Evolutionary conservation across 2,797 vertebrate genomes (phyloP).

Genomic region (Propithecus deckenii): DNA sequence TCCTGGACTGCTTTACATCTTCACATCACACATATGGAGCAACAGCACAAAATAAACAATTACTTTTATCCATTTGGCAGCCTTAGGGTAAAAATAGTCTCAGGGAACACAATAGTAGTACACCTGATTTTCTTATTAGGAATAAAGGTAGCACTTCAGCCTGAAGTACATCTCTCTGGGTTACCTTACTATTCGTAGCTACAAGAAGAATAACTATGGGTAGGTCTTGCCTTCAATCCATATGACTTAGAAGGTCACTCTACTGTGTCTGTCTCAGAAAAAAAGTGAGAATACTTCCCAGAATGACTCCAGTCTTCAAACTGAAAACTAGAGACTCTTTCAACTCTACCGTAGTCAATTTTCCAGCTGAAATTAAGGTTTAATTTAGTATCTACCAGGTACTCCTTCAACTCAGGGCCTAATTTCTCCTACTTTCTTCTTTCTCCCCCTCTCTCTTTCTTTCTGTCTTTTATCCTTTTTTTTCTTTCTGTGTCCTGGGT

Average conservation of each 20-base stretch:
- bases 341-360: neutral
- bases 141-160: neutral
- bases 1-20: neutral
- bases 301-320: neutral
- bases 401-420: neutral
- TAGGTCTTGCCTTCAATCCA: neutral
- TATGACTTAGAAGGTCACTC: neutral
- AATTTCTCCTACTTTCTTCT: neutral
- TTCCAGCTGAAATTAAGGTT: neutral
- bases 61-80: neutral
- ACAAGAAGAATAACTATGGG: neutral
- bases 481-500: neutral
- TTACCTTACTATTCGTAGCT: neutral
- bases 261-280: neutral
- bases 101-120: neutral
- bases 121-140: neutral
- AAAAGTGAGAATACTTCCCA: neutral
- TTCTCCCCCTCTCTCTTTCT: fast-evolving
- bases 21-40: neutral
- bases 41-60: neutral
- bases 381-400: neutral
- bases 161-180: neutral
- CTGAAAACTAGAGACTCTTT: neutral
- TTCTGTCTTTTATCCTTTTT: too few species aligned
- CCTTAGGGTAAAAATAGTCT: neutral